Evolutionary conservation across 2,888 invertebrate genomes (phyloP).

Genomic region (Eueremaeus valkanovi): DNA sequence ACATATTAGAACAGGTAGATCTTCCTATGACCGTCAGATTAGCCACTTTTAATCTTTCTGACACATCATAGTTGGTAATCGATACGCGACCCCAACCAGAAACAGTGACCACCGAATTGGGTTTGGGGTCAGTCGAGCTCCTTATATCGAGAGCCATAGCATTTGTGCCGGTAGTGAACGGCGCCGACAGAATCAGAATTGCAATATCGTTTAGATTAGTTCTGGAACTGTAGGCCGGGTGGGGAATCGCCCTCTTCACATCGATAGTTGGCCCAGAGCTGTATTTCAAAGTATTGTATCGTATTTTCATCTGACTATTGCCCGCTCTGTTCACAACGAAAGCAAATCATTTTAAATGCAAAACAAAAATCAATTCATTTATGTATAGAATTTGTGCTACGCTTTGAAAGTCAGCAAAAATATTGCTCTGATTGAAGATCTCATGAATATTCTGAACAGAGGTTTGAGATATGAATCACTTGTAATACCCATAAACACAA

Average conservation of each 20-base stretch:
- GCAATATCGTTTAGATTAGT: neutral
- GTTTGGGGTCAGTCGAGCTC: neutral
- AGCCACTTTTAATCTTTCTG: neutral
- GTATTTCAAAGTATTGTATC: neutral
- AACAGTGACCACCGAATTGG: slow-evolving; percentile 9
- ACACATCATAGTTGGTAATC: neutral
- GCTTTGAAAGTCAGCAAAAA: no score
- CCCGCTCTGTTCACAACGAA: no score
- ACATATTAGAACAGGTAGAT: neutral
- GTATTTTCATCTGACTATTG: neutral
- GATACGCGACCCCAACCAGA: slow-evolving; percentile 34
- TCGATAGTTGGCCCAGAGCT: neutral
- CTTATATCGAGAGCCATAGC: neutral
- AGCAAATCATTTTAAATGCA: no score
- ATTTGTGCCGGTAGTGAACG: neutral
- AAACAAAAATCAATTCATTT: neutral
- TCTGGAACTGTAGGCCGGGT: neutral
- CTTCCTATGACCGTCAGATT: neutral
- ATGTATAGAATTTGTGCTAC: neutral
- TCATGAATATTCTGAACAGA: no score
- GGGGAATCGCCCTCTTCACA: neutral
- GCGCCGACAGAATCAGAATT: neutral
- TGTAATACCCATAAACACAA: neutral
- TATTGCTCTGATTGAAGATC: no score
- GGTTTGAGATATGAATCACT: no score